Percentiles rank a stretch among this genome's conserved stretches.
phyloP scores from a whole-genome alignment of 2,888 invertebrate genomes.

The Stenchaetothrips biformis region DNA sequence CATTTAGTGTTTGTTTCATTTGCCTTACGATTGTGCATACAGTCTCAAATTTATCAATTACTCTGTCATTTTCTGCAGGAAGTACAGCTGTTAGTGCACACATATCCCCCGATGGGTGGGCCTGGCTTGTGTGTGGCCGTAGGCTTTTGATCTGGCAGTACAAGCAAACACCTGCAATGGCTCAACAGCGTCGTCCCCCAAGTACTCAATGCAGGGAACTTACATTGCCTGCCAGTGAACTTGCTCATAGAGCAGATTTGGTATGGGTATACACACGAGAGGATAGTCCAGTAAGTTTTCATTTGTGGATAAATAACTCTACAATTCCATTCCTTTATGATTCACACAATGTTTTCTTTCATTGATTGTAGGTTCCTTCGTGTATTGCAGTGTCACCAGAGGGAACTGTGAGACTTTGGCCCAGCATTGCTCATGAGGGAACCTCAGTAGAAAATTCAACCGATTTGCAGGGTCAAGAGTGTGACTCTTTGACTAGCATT shows the following conservation, averaged over 20 bases:
- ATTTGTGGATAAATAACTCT: neutral
- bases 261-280: conserved; percentile 62
- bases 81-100: conserved; percentile 58
- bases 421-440: conserved; percentile 80
- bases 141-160: conserved; percentile 80
- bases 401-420: conserved; percentile 89
- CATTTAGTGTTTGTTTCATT: conserved; percentile 49
- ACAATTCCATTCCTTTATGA: neutral
- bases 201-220: conserved; percentile 73
- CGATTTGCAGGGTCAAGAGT: conserved; percentile 84
- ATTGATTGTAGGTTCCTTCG: conserved; percentile 59
- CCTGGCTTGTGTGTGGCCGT: conserved; percentile 80
- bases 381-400: conserved; percentile 92
- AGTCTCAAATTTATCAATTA: conserved; percentile 47
- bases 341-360: conserved; percentile 14
- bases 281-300: conserved; percentile 50
- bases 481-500: conserved; percentile 65
- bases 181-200: conserved; percentile 35
- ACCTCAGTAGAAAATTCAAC: conserved; percentile 77
- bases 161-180: conserved; percentile 32
- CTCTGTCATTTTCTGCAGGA: conserved; percentile 32
- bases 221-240: conserved; percentile 83
- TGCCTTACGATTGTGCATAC: conserved; percentile 51
- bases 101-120: conserved; percentile 67
- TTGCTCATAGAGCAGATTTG: conserved; percentile 83